These are phyloP conservation scores for Macrophya alboannulata DNA, from an alignment of 2,888 invertebrate genomes.

Conservation along the genomic window DNA sequence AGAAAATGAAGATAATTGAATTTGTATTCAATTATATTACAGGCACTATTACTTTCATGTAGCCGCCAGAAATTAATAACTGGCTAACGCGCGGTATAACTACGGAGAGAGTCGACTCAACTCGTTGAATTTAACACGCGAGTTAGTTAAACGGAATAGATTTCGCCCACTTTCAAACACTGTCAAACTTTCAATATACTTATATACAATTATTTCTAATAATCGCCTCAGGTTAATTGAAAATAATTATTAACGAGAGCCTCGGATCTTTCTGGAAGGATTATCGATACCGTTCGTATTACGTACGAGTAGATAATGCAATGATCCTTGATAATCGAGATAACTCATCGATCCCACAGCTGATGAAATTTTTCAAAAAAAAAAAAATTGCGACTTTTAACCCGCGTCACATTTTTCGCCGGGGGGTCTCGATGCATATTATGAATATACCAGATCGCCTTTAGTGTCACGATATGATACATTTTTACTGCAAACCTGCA, in stretches of 20 bases:
- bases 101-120: conserved; percentile 7
- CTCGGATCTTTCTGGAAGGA: neutral
- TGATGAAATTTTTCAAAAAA: neutral
- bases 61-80: conserved; percentile 13
- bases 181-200: conserved; percentile 17
- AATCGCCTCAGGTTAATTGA: neutral
- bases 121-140: conserved; percentile 16
- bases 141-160: conserved; percentile 27
- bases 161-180: conserved; percentile 46
- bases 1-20: conserved; percentile 32
- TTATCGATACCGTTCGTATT: neutral
- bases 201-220: neutral
- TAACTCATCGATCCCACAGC: neutral
- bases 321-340: neutral
- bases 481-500: conserved; percentile 23
- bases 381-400: neutral
- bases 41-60: conserved; percentile 26
- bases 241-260: conserved; percentile 18
- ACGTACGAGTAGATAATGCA: neutral
- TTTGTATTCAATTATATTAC: conserved; percentile 11
- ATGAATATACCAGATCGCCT: neutral
- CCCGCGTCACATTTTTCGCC: neutral
- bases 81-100: neutral
- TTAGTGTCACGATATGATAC: conserved; percentile 16
- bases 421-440: neutral